A percentile compares a stretch with the other conserved stretches of the same genome.
These are phyloP conservation scores for Plebejus melissa DNA, from an alignment of 2,888 invertebrate species.

Conservation along the genomic window DNA sequence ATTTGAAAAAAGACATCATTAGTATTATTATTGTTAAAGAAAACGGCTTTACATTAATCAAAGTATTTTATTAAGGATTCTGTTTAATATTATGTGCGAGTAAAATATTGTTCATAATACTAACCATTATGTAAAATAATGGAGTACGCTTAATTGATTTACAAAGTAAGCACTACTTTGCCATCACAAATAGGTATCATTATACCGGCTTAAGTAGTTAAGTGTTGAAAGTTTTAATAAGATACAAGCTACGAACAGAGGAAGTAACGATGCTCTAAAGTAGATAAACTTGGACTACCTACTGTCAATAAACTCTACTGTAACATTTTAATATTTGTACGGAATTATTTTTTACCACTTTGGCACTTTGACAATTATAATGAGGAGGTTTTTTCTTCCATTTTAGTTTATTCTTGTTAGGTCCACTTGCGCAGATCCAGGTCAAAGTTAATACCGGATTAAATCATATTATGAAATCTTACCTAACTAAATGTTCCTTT, in stretches of 20 bases:
- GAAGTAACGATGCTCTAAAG: slow-evolving; percentile 11
- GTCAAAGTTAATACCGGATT: no score
- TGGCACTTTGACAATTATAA: no score
- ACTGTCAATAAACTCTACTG: background rate
- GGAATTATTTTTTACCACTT: background rate
- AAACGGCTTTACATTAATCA: no score
- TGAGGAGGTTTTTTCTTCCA: no score
- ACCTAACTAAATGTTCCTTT: no score
- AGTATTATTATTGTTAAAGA: no score
- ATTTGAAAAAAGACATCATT: no score
- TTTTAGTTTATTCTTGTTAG: background rate
- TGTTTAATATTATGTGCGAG: no score
- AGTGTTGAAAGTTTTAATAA: slow-evolving; percentile 18
- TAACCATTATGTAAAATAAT: background rate
- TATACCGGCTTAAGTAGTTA: slow-evolving; percentile 18
- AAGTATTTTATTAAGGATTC: no score
- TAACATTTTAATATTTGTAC: background rate
- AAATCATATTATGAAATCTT: no score
- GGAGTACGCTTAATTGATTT: background rate
- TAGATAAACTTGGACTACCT: slow-evolving; percentile 12
- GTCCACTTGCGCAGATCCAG: no score
- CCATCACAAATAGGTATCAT: slow-evolving; percentile 11
- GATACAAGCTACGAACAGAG: slow-evolving; percentile 7
- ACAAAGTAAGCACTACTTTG: background rate
- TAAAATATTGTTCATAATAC: background rate